phyloP scores from a whole-genome alignment of 2,113 vertebrate species.

The Cyanoderma ruficeps region DNA sequence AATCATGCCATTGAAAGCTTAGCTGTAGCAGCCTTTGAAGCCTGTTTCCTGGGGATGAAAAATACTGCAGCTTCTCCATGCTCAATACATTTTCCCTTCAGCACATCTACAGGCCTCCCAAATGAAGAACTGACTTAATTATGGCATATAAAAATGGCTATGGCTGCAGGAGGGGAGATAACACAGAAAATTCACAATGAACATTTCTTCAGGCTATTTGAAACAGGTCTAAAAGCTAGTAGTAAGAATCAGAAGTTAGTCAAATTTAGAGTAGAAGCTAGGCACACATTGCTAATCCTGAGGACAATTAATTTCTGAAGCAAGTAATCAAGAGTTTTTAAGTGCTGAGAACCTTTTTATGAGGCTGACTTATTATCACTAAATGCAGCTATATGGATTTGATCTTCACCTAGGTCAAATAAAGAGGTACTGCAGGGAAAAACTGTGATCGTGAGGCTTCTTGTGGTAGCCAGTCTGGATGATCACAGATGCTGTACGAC shows the following conservation, averaged over 20 bases:
- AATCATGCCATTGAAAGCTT: background rate
- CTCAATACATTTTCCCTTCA: background rate
- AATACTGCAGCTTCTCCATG: background rate
- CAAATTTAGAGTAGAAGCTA: background rate
- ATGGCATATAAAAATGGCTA: background rate
- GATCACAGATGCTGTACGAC: background rate
- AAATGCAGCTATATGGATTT: background rate
- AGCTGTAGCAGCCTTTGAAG: background rate
- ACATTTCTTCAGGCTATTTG: background rate
- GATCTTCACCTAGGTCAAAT: background rate
- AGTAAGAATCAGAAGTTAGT: background rate
- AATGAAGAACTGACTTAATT: slow-evolving; percentile 2
- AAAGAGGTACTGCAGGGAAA: background rate
- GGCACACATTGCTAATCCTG: background rate
- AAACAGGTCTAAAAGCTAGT: background rate
- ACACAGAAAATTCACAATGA: background rate
- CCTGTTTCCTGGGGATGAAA: background rate
- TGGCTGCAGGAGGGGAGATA: background rate
- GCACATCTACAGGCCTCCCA: background rate
- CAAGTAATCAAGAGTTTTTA: background rate
- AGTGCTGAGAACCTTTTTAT: background rate
- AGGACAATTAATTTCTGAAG: background rate
- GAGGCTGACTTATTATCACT: background rate
- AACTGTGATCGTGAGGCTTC: background rate
- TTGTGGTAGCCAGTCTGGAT: background rate